phyloP scores from a whole-genome alignment of 2,113 vertebrate genomes.

The Xiphophorus couchianus region DNA sequence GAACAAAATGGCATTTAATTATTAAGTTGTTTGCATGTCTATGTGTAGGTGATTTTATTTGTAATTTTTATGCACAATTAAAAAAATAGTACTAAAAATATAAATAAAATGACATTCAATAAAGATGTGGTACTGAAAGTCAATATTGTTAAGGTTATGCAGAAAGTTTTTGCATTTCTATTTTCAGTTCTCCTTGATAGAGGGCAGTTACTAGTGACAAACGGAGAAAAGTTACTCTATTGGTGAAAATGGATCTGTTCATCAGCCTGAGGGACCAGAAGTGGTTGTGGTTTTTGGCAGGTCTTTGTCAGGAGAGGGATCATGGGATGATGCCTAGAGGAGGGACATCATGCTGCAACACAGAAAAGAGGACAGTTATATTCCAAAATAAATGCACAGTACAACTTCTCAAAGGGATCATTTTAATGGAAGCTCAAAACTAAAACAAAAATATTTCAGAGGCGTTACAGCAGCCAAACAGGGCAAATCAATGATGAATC shows the following conservation, averaged over 20 bases:
- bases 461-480: neutral
- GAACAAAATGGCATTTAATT: constrained; percentile 31
- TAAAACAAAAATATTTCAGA: constrained; percentile 9
- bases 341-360: constrained; percentile 50
- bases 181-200: constrained; percentile 73
- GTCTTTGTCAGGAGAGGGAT: constrained; percentile 72
- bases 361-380: constrained; percentile 56
- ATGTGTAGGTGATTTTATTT: neutral
- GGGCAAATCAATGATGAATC: neutral
- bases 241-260: constrained; percentile 77
- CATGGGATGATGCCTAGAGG: constrained; percentile 56
- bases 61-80: neutral
- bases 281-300: constrained; percentile 70
- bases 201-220: constrained; percentile 63
- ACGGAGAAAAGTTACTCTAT: constrained; percentile 58
- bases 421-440: constrained; percentile 25
- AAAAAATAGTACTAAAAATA: constrained; percentile 4
- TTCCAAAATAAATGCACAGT: constrained; percentile 48
- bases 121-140: constrained; percentile 14
- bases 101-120: neutral
- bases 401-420: constrained; percentile 44
- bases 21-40: neutral
- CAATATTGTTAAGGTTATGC: constrained; percentile 42
- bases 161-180: constrained; percentile 53
- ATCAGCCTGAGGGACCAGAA: constrained; percentile 73